A percentile compares a stretch with the other conserved stretches of the same genome.
Evolutionary conservation across 2,113 vertebrate species (phyloP).

Genomic region (Glaucidium brasilianum): DNA sequence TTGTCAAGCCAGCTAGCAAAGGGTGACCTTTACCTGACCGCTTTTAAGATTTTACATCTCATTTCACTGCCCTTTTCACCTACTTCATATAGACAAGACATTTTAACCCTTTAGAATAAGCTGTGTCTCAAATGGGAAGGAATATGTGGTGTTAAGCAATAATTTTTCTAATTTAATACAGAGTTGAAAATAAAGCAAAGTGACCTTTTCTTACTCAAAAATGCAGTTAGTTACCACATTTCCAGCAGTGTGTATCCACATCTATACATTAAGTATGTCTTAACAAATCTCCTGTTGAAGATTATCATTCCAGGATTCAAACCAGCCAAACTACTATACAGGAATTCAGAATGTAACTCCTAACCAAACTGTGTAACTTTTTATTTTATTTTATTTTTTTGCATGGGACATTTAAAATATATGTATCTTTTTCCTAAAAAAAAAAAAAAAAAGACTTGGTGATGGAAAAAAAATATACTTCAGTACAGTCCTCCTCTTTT

Average conservation of each 20-base stretch:
- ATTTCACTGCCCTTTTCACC: slow-evolving; percentile 65
- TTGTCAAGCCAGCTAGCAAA: slow-evolving; percentile 69
- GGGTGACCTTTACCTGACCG: slow-evolving; percentile 65
- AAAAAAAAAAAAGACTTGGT: slow-evolving; percentile 78
- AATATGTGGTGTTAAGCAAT: slow-evolving; percentile 6
- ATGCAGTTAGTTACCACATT: slow-evolving; percentile 6
- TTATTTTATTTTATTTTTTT: slow-evolving; percentile 27
- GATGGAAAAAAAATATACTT: slow-evolving; percentile 90
- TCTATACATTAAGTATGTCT: slow-evolving; percentile 18
- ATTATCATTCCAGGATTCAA: slow-evolving; percentile 56
- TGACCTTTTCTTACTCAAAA: background rate
- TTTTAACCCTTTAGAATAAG: slow-evolving; percentile 38
- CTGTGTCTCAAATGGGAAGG: slow-evolving; percentile 9
- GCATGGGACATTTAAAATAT: slow-evolving; percentile 76
- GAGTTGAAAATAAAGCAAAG: slow-evolving; percentile 25
- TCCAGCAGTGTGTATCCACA: slow-evolving; percentile 7
- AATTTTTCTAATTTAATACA: slow-evolving; percentile 12
- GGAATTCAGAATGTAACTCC: slow-evolving; percentile 47
- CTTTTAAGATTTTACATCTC: slow-evolving; percentile 63
- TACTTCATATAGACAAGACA: slow-evolving; percentile 51
- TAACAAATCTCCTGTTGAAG: slow-evolving; percentile 37
- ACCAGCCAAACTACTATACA: slow-evolving; percentile 36
- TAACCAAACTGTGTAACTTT: slow-evolving; percentile 60
- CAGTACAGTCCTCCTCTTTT: slow-evolving; percentile 97
- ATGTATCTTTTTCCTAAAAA: slow-evolving; percentile 71